phyloP scores from a whole-genome alignment of 2,113 vertebrate species.

The Tor tambroides region DNA sequence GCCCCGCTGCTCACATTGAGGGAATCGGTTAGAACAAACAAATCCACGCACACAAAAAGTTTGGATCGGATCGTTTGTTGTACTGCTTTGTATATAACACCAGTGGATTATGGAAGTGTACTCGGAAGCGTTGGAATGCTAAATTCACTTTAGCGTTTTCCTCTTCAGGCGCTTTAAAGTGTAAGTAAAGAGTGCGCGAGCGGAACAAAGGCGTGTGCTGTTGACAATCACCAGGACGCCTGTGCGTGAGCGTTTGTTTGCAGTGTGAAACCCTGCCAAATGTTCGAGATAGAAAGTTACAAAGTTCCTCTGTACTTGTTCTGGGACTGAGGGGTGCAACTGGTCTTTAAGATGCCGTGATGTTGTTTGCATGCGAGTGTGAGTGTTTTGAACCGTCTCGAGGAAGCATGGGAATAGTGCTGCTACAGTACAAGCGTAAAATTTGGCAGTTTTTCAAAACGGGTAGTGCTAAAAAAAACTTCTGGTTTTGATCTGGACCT shows the following conservation, averaged over 20 bases:
- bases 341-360: background rate
- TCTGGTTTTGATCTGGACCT: background rate
- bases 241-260: slow-evolving; percentile 40
- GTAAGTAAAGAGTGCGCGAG: no score
- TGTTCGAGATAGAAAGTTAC: background rate
- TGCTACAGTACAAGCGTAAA: background rate
- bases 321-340: background rate
- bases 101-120: no score
- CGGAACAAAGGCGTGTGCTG: slow-evolving; percentile 48
- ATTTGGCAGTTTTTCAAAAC: slow-evolving; percentile 8
- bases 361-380: background rate
- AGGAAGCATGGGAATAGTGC: background rate
- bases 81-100: no score
- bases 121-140: no score
- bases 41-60: no score
- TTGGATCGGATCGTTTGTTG: no score
- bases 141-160: no score
- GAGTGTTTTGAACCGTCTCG: background rate
- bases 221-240: slow-evolving; percentile 57
- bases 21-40: no score
- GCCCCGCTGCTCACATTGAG: no score
- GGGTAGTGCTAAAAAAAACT: background rate
- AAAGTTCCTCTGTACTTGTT: background rate
- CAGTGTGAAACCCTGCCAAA: background rate
- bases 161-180: no score